phyloP scores from a whole-genome alignment of 2,888 invertebrate genomes.

The Ectemnius lituratus region DNA sequence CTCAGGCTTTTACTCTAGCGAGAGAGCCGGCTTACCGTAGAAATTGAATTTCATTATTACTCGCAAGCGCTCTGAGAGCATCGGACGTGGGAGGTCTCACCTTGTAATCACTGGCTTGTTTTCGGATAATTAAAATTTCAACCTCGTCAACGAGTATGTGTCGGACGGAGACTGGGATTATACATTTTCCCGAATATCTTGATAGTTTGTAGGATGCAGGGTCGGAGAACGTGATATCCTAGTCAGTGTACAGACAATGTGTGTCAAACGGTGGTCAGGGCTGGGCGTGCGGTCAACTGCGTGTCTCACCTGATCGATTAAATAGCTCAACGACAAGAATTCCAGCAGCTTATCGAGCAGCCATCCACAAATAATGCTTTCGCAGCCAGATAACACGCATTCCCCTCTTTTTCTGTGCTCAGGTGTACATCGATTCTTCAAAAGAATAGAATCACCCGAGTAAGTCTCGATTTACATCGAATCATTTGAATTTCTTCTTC shows the following conservation, averaged over 20 bases:
- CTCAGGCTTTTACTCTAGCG: conserved; percentile 14
- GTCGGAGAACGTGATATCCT: no score
- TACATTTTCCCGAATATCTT: not conserved
- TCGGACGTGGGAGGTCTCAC: not conserved
- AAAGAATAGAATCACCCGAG: no score
- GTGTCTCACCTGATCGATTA: not conserved
- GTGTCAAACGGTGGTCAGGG: no score
- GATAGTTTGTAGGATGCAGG: no score
- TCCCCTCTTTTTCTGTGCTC: no score
- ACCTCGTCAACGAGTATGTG: not conserved
- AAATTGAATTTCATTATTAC: conserved; percentile 34
- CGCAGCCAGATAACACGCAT: not conserved
- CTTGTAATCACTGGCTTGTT: not conserved
- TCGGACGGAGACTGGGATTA: not conserved
- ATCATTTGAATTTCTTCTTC: no score
- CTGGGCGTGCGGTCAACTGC: no score
- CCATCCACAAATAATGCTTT: conserved; percentile 6
- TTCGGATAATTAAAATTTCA: not conserved
- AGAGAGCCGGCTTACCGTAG: conserved; percentile 1
- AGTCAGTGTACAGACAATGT: no score
- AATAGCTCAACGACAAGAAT: conserved; percentile 4
- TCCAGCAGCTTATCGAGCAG: not conserved
- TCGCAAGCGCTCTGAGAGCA: not conserved
- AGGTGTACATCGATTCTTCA: no score
- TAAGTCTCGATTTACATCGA: no score